Evolutionary conservation across 2,888 invertebrate species (phyloP), one percentile per base, ranked within the genome.

Genomic region (Drosophila cognata): DNA sequence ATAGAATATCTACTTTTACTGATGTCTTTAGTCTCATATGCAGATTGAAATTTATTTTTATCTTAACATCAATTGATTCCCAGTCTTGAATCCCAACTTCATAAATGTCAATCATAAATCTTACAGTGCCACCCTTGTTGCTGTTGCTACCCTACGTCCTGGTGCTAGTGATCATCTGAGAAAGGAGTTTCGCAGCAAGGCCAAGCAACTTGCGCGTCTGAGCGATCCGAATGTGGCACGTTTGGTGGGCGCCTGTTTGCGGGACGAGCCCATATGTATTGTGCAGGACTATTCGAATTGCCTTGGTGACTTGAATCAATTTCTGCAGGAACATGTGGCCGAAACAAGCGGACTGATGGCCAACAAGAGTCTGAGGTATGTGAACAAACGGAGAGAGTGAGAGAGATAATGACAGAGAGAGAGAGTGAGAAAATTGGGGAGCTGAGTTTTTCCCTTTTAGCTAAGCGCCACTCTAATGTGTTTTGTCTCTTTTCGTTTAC

Each of bases 261-360:
- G 95, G 69, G 95, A 95, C 79, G 96, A 96, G 90, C 96, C 97
- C 60, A 95, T 96, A 87, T 96, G 96, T 93, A 95, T 96, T 92
- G 95, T 97, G 71, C 94, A 96, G 89, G 97, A 97, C 93, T 95
- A 93, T 78, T 93, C 92, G 60, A 91, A 93, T 84, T 93, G 96
- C 91, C 94, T 95, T 90, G 97, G 97, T 65, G 97, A 97, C 94
- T 94, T 97, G 91, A 96, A 97, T 94, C 96, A 97, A 94, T 97
- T 96, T 94, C 94, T 97, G 87, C 96, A 96, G 92, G 96, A 96
- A 89, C 96, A 97, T 94, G 94, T 95, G 78, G 96, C 96, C 43
- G 96, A 97, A 92, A 95, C 96, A 51, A 94, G 95, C 36, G 94
- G 95, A 57, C 93, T 95, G 88, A 62, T 89, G 81, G 81, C 87